These are phyloP conservation scores for Smithornis capensis DNA, from an alignment of 2,113 vertebrate species.

Conservation along the genomic window DNA sequence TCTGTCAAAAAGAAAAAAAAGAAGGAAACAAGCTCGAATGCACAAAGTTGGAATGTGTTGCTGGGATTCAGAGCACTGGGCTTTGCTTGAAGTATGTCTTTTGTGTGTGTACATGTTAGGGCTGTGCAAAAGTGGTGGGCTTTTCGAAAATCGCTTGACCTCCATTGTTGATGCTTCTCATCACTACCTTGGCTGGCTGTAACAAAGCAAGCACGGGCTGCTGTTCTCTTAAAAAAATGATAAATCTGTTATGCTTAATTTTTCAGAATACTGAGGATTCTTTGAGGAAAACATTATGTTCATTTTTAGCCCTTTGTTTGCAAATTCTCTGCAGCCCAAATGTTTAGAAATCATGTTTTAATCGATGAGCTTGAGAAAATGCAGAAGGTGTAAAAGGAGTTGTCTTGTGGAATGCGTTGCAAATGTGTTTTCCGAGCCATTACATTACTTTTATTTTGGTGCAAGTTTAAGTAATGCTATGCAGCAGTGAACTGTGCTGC, in stretches of 20 bases:
- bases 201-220: slow-evolving; percentile 31
- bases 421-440: not conserved
- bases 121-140: slow-evolving; percentile 39
- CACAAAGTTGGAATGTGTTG: not conserved
- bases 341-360: slow-evolving; percentile 59
- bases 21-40: not conserved
- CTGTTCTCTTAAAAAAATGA: not conserved
- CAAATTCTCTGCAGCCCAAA: slow-evolving; percentile 64
- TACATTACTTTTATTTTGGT: slow-evolving; percentile 41
- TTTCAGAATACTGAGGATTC: slow-evolving; percentile 39
- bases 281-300: slow-evolving; percentile 62
- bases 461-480: slow-evolving; percentile 31
- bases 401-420: slow-evolving; percentile 7
- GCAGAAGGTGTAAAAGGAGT: slow-evolving; percentile 44
- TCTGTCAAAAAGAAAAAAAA: not conserved
- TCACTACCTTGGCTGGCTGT: slow-evolving; percentile 13
- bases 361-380: slow-evolving; percentile 33
- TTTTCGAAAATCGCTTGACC: slow-evolving; percentile 60
- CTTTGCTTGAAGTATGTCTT: not conserved
- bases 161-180: slow-evolving; percentile 51
- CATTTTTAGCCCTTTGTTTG: slow-evolving; percentile 65
- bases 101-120: not conserved
- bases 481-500: slow-evolving; percentile 37
- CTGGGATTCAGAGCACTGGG: not conserved
- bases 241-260: slow-evolving; percentile 23